A percentile compares a stretch with the other conserved stretches of the same genome.
Evolutionary conservation across 2,113 vertebrate species (phyloP).

Genomic region (Pterocles orientalis): DNA sequence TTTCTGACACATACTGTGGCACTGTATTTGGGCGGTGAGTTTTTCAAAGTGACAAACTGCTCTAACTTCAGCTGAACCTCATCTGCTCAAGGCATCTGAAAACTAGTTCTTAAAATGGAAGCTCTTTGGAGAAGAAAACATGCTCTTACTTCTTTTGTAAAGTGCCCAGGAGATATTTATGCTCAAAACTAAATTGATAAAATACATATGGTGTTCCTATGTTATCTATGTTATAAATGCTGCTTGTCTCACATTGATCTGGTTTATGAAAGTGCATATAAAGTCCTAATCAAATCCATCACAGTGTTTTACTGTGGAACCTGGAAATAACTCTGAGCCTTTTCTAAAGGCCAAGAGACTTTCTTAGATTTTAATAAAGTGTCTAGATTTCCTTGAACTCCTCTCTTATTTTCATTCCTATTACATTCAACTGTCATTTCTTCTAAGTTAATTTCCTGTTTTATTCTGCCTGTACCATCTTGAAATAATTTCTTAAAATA

Average conservation of each 20-base stretch:
- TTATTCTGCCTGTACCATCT: not conserved
- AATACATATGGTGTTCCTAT: rapidly evolving
- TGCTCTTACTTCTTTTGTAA: not conserved
- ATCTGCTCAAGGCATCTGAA: not conserved
- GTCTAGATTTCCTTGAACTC: not conserved
- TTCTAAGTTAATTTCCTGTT: not conserved
- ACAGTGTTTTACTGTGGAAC: not conserved
- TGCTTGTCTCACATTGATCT: not conserved
- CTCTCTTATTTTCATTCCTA: not conserved
- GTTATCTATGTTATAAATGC: not conserved
- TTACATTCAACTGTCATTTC: not conserved
- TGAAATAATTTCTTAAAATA: not conserved
- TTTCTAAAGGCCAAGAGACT: not conserved
- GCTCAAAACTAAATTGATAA: not conserved
- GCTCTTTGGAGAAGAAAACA: not conserved
- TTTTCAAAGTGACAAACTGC: not conserved
- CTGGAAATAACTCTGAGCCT: not conserved
- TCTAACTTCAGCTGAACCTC: not conserved
- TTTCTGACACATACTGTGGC: not conserved
- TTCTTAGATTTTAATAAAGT: not conserved
- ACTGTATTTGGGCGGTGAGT: not conserved
- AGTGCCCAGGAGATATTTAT: not conserved
- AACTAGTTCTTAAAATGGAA: not conserved
- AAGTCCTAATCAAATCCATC: not conserved
- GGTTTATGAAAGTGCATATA: not conserved